Percentiles rank a stretch among this genome's conserved stretches.
Conservation (phyloP, 2,113 vertebrate species). For the Hyla sarda region DNA sequence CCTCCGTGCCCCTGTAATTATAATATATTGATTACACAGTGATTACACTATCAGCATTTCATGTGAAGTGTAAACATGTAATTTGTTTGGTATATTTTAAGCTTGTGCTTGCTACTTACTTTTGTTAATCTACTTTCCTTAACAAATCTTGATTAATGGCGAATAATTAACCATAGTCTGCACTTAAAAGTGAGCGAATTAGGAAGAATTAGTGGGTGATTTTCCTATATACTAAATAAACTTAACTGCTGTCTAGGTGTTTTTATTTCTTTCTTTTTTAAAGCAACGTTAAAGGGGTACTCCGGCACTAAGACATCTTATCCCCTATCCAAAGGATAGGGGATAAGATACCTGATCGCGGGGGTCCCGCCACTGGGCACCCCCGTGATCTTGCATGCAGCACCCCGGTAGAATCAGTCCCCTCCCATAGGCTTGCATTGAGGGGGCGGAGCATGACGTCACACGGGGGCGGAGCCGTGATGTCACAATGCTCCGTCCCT, state of each 20-base stretch:
- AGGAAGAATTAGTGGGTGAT: conserved; percentile 54
- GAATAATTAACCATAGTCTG: conserved; percentile 41
- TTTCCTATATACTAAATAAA: conserved; percentile 50
- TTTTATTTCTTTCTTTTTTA: conserved; percentile 28
- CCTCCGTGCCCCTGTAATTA: neutral
- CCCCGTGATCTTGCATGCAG: too few species aligned
- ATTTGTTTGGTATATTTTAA: neutral
- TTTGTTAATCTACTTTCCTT: conserved; percentile 47
- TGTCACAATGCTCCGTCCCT: too few species aligned
- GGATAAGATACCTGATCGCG: too few species aligned
- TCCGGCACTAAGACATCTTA: too few species aligned
- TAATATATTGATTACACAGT: neutral
- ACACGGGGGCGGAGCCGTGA: too few species aligned
- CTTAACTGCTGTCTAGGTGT: conserved; percentile 24
- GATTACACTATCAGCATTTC: conserved; percentile 14
- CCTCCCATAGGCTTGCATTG: too few species aligned
- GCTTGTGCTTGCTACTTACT: neutral
- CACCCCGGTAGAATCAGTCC: too few species aligned
- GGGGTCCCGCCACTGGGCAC: too few species aligned
- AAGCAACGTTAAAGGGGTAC: conserved; percentile 4
- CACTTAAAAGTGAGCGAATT: conserved; percentile 49
- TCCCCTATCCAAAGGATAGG: too few species aligned
- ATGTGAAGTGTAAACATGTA: neutral
- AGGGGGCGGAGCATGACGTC: too few species aligned
- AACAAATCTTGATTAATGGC: conserved; percentile 40